Percentiles rank a stretch among this genome's conserved stretches.
Conservation (phyloP, 2,113 vertebrate species). For the Ctenomys sociabilis region DNA sequence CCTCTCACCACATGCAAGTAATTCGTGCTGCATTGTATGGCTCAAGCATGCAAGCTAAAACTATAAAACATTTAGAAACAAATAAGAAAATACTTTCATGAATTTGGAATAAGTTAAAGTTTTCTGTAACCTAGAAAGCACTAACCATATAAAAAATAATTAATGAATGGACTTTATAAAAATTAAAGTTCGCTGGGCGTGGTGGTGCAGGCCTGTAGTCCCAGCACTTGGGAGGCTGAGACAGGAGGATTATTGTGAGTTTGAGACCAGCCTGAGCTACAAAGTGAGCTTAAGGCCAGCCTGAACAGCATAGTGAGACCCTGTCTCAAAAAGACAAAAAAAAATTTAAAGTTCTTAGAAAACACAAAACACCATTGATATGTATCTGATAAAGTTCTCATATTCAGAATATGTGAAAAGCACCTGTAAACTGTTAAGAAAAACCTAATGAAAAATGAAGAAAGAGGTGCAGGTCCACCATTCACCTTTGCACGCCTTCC, state of each 20-base stretch:
- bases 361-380: background rate
- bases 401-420: background rate
- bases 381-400: background rate
- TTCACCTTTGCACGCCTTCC: too few relatives aligned
- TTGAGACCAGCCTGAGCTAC: too few relatives aligned
- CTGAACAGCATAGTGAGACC: too few relatives aligned
- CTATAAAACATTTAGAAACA: background rate
- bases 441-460: background rate
- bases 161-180: background rate
- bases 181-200: too few relatives aligned
- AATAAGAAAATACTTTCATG: background rate
- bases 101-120: background rate
- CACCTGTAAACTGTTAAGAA: background rate
- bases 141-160: background rate
- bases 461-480: background rate
- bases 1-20: background rate
- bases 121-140: background rate
- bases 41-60: background rate
- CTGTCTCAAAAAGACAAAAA: too few relatives aligned
- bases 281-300: too few relatives aligned
- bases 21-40: background rate
- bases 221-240: too few relatives aligned
- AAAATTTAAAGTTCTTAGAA: constrained; percentile 23
- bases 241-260: too few relatives aligned
- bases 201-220: too few relatives aligned